Conservation (phyloP, 2,888 invertebrate genomes). For the Taenaris catops region DNA sequence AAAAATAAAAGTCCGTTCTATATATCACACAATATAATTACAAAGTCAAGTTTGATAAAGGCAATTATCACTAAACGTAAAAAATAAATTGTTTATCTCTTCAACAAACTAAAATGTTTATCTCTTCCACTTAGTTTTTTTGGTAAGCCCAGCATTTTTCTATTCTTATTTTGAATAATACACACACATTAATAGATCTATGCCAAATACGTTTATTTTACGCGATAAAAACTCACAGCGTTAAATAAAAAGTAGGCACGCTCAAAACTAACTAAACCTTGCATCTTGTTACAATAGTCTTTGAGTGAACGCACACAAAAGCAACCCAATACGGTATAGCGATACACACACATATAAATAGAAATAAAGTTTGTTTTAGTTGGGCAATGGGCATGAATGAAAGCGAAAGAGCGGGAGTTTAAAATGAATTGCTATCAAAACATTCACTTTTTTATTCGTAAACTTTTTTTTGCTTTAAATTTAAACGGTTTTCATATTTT, state of each 20-base stretch:
- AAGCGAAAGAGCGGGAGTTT: slow-evolving; percentile 53
- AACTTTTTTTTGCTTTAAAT: slow-evolving; percentile 8
- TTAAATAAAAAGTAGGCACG: slow-evolving; percentile 17
- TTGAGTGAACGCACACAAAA: slow-evolving; percentile 61
- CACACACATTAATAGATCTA: no score
- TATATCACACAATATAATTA: no score
- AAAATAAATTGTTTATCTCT: no score
- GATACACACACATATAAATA: slow-evolving; percentile 67
- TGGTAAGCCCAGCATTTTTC: no score
- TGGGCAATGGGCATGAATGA: slow-evolving; percentile 73
- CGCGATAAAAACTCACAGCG: slow-evolving; percentile 24
- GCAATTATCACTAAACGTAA: no score
- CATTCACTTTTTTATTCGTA: slow-evolving; percentile 32
- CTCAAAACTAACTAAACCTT: slow-evolving; percentile 18
- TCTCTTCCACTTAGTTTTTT: no score
- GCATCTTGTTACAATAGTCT: slow-evolving; percentile 32
- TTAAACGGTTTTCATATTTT: slow-evolving; percentile 4
- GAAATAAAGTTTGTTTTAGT: slow-evolving; percentile 79
- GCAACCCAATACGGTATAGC: slow-evolving; percentile 40
- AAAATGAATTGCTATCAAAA: slow-evolving; percentile 57
- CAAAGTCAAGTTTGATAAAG: no score
- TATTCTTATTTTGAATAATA: no score
- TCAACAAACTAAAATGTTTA: no score
- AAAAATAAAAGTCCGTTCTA: no score
- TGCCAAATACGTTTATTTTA: no score